Base-by-base conservation (phyloP, 2,113 vertebrate species). In the Pseudopipra pipra region DNA sequence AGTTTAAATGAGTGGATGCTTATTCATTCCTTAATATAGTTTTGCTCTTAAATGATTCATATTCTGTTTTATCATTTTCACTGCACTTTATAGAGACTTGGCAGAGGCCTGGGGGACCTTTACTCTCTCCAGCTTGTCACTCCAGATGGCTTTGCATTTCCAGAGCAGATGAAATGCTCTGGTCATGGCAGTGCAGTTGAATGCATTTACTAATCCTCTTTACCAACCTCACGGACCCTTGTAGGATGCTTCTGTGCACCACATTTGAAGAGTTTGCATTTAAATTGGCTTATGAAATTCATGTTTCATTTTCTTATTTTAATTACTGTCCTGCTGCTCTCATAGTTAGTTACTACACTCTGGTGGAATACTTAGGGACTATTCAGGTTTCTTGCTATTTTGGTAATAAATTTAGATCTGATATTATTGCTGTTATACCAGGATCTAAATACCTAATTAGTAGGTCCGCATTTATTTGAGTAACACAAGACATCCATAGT, bases 81-180 rank as follows among this genome's bases (percentile, higher is more conserved):
- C n/a, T 89, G 87, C 84, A 77, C 82, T 89, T 75, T 35, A 21
- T 24, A 67, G 82, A 68, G 82, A 54, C 58, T 89, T 95, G 96
- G 91, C 82, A 95, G 73, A 52, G 75, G 83, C 87, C 95, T 90
- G 46, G 25, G 66, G 91, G 89, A 92, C 93, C 95, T 96, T 93
- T 91, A 5, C 70, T 90, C 82, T 78, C 83, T 76, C 70, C 94
- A 90, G 91, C 89, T 93, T 95, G 91, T 94, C 85, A 71, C 73
- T 96, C 85, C 96, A 95, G 96, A 94, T 96, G 96, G 95, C 90
- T 94, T 83, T 93, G 96, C 77, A 47, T 79, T 95, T 94, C 82
- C 35, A 3, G 35, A 79, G 90, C 94, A 90, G 79, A 82, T 85
- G 92, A 95, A 83, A 81, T 71, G 70, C 91, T 87, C 75, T 85